Evolutionary conservation across 1,140 invertebrate genomes (phyloP).

Genomic region (Nomia melanderi): DNA sequence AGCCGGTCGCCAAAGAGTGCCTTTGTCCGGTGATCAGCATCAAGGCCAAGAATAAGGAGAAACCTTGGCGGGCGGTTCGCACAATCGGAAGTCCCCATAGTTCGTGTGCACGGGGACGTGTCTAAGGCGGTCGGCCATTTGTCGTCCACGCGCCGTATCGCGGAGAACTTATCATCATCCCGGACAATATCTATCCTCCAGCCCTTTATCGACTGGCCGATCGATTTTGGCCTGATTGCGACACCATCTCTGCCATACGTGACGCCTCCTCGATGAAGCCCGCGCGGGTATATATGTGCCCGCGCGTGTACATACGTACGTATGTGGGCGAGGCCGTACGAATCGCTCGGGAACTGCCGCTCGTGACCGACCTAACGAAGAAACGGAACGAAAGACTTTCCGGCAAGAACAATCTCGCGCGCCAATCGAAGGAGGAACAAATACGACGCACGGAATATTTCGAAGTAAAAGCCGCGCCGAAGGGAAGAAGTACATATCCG

Average conservation of each 20-base stretch:
- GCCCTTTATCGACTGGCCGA: conserved; percentile 60
- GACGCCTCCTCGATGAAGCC: conserved; percentile 47
- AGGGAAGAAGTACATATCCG: too few species aligned
- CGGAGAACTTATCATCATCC: conserved; percentile 12
- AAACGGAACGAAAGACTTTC: too few species aligned
- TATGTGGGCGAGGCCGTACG: background rate
- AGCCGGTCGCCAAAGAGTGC: background rate
- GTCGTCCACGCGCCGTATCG: conserved; percentile 46
- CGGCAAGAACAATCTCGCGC: too few species aligned
- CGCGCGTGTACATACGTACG: background rate
- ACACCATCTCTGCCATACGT: conserved; percentile 65
- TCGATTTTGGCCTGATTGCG: conserved; percentile 62
- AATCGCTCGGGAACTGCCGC: background rate
- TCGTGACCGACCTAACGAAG: too few species aligned
- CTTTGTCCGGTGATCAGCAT: conserved; percentile 13
- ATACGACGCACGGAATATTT: too few species aligned
- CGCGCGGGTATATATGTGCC: background rate
- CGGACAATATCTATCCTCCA: conserved; percentile 48
- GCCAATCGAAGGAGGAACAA: too few species aligned
- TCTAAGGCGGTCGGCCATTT: conserved; percentile 36
- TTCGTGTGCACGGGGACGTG: conserved; percentile 62
- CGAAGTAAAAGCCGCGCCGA: too few species aligned
- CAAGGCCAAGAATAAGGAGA: conserved; percentile 23
- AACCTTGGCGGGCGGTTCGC: conserved; percentile 4
- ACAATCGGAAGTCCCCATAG: conserved; percentile 59